A percentile compares a stretch with the other conserved stretches of the same genome.
Evolutionary conservation across 2,888 invertebrate genomes (phyloP).

Genomic region (Cheilosia vulpina): DNA sequence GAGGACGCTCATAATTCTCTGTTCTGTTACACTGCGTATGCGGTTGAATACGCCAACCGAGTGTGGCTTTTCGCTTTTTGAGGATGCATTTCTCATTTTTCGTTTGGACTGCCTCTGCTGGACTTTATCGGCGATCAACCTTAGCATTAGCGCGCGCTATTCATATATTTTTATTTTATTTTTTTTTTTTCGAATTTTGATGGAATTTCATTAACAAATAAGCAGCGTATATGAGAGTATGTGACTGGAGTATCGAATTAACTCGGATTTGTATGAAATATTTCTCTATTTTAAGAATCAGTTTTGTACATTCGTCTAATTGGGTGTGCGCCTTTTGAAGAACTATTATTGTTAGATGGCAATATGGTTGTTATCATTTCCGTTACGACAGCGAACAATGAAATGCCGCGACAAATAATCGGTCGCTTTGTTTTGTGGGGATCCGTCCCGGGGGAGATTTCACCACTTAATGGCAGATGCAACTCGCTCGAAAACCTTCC

Average conservation of each 20-base stretch:
- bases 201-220: constrained; percentile 58
- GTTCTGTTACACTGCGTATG: constrained; percentile 1
- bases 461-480: too few relatives aligned
- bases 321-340: constrained; percentile 1
- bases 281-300: constrained; percentile 2
- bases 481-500: too few relatives aligned
- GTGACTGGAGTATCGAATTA: constrained; percentile 24
- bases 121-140: background rate
- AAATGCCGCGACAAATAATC: too few relatives aligned
- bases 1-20: background rate
- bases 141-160: background rate
- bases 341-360: constrained; percentile 7
- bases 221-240: constrained; percentile 11
- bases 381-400: constrained; percentile 6
- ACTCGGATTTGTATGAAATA: background rate
- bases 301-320: background rate
- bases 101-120: background rate
- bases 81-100: constrained; percentile 6
- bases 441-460: too few relatives aligned
- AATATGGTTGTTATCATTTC: constrained; percentile 4
- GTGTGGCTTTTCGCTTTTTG: constrained; percentile 14
- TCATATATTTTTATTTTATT: background rate
- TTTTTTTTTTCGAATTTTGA: constrained; percentile 17
- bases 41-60: background rate
- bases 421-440: too few relatives aligned